Evolutionary conservation across 92 coral and sea anemone genomes (phyloP).

Genomic region (Phenganax stokvisi): DNA sequence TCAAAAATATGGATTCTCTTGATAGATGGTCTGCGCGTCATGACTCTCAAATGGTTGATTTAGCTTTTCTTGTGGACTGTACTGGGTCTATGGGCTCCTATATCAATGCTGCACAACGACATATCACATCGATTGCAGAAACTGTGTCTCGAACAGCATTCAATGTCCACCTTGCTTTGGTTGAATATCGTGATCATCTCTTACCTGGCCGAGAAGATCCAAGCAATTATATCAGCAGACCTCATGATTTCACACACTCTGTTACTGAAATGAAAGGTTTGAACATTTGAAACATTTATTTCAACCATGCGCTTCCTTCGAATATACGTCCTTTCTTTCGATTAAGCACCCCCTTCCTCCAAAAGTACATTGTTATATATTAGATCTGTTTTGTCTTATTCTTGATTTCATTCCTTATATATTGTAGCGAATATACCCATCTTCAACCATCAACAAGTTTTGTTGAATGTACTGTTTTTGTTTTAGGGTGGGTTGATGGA

Average conservation of each 20-base stretch:
- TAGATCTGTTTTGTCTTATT: background rate
- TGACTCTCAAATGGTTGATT: slow-evolving; percentile 78
- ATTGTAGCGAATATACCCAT: too few relatives aligned
- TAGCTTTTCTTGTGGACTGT: slow-evolving; percentile 86
- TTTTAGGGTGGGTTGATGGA: slow-evolving; percentile 64
- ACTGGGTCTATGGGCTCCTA: slow-evolving; percentile 96
- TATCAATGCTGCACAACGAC: slow-evolving; percentile 74
- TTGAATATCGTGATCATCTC: slow-evolving; percentile 91
- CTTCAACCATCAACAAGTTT: background rate
- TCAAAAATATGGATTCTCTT: slow-evolving; percentile 9
- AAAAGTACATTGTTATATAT: too few relatives aligned
- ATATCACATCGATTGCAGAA: slow-evolving; percentile 72
- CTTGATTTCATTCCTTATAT: background rate
- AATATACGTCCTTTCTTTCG: too few relatives aligned
- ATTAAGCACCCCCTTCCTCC: too few relatives aligned
- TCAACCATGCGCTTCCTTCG: background rate
- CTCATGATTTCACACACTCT: slow-evolving; percentile 64
- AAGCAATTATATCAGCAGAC: slow-evolving; percentile 54
- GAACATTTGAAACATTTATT: background rate
- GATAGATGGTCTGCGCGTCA: slow-evolving; percentile 76
- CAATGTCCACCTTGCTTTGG: slow-evolving; percentile 65
- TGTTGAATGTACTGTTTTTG: background rate
- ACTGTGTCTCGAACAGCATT: slow-evolving; percentile 72
- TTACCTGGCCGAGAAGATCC: slow-evolving; percentile 56
- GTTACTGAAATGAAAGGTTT: slow-evolving; percentile 68